Base-by-base conservation (phyloP, 2,888 invertebrate species). In the Neocrepidodera transversa region DNA sequence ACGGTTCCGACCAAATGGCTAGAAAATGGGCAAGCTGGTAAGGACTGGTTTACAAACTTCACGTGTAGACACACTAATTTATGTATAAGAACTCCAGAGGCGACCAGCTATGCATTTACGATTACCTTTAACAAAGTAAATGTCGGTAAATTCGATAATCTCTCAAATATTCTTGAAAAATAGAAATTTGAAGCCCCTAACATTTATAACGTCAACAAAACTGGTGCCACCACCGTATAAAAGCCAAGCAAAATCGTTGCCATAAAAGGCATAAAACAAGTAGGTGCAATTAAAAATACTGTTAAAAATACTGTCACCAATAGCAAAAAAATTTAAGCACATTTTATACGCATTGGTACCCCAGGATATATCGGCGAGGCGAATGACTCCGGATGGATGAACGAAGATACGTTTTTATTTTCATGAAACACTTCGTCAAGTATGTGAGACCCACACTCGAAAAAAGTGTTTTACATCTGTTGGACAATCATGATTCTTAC, bases 281-380 rank as follows among this genome's bases (percentile, higher is more conserved):
- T 5, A 30, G 7, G n/a, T 30, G n/a, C 30, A 30, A 10, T 30
- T 30, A 30, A 4, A 6, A 30, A 10, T 30, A 10, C 30, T 30
- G 30, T 30, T n/a, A 10, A 10, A 30, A 30, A 30, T n/a, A 30
- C 40, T 40, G 16, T 40, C 17, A 4, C 17, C 40, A 6, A 6
- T 30, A 40, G 57, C n/a, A 57, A 57, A 11, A 49, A 50, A 38
- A 40, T 42, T 43, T 26, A 50, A 43, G 43, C 40, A 2, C 50
- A 42, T 51, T 58, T 51, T 42, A 58, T 51, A 8, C 18, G 32
- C 8, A 36, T 23, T 38, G 49, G 32, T 23, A 40, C 49, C 38
- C 56, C 56, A 38, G 56, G 47, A 18, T 17, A 28, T 17, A 40
- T 55, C 23, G 55, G 48, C 23, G 14, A 28, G 36, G 48, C 28